Percentiles rank a stretch among this genome's conserved stretches.
These are phyloP conservation scores for Chelonus insularis DNA, from an alignment of 1,140 invertebrate genomes.

Conservation along the genomic window DNA sequence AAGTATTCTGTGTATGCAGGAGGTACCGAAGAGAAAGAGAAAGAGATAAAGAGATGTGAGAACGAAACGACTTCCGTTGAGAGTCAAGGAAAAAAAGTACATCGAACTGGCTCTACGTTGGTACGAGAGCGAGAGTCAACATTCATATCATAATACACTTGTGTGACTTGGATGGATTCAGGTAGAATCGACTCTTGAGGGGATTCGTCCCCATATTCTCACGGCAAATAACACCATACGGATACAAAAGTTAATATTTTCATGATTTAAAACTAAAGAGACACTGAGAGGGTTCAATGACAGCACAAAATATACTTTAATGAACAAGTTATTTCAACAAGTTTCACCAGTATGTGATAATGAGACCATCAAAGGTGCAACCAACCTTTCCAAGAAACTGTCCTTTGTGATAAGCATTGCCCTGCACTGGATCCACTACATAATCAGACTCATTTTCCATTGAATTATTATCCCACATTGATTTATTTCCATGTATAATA, in stretches of 20 bases:
- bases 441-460: slow-evolving; percentile 57
- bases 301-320: not conserved
- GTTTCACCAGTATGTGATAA: slow-evolving; percentile 22
- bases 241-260: slow-evolving; percentile 1
- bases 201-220: slow-evolving; percentile 15
- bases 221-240: not conserved
- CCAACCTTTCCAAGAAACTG: slow-evolving; percentile 63
- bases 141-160: not conserved
- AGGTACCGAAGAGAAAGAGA: not conserved
- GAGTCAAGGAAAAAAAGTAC: slow-evolving; percentile 29
- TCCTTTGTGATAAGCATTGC: slow-evolving; percentile 62
- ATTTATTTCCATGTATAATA: slow-evolving; percentile 9
- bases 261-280: not conserved
- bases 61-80: slow-evolving; percentile 38
- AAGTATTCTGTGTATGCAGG: slow-evolving; percentile 17
- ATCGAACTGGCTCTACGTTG: slow-evolving; percentile 30
- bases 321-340: slow-evolving; percentile 15
- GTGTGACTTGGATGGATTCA: slow-evolving; percentile 22
- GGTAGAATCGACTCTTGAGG: slow-evolving; percentile 21
- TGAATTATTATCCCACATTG: slow-evolving; percentile 41
- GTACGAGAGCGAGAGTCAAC: slow-evolving; percentile 22
- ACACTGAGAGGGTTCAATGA: slow-evolving; percentile 12
- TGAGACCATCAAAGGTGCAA: slow-evolving; percentile 8
- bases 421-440: slow-evolving; percentile 59
- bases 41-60: slow-evolving; percentile 14